These are phyloP conservation scores for Bovichtus diacanthus DNA, from an alignment of 2,797 vertebrate species.

Conservation along the genomic window DNA sequence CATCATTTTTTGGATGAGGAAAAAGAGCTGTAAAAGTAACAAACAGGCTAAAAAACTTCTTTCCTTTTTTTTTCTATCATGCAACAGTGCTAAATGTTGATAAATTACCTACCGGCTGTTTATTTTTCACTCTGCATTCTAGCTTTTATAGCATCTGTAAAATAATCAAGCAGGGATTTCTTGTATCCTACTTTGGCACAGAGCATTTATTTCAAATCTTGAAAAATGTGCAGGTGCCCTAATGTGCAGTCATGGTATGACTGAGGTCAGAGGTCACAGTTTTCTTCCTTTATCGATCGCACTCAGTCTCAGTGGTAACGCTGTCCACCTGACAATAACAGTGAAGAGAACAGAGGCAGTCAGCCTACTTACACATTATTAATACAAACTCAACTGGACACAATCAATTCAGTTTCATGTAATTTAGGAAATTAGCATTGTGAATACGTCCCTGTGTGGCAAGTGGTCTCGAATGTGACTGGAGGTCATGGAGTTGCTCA, in stretches of 20 bases:
- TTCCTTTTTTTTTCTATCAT: too few relatives aligned
- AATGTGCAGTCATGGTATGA: constrained; percentile 13
- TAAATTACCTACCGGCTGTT: not conserved
- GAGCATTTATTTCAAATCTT: not conserved
- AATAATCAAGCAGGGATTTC: not conserved
- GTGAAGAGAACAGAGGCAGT: not conserved
- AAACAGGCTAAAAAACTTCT: too few relatives aligned
- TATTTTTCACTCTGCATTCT: not conserved
- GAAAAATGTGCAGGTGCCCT: not conserved
- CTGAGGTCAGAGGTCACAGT: constrained; percentile 17
- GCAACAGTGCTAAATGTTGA: not conserved
- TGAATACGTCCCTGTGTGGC: not conserved
- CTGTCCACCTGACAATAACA: not conserved
- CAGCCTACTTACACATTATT: not conserved
- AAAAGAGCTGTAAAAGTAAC: too few relatives aligned
- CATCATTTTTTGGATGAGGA: too few relatives aligned
- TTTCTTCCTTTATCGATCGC: constrained; percentile 9
- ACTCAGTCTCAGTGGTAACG: not conserved
- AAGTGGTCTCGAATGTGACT: not conserved
- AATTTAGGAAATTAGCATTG: not conserved
- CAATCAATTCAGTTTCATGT: not conserved
- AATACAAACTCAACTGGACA: not conserved
- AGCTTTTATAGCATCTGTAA: not conserved
- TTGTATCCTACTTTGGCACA: not conserved
- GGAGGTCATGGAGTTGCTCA: constrained; percentile 11